Evolutionary conservation across 1,140 invertebrate genomes (phyloP), one percentile per base, ranked within the genome.

Genomic region (Mycetomoellerius zeteki): DNA sequence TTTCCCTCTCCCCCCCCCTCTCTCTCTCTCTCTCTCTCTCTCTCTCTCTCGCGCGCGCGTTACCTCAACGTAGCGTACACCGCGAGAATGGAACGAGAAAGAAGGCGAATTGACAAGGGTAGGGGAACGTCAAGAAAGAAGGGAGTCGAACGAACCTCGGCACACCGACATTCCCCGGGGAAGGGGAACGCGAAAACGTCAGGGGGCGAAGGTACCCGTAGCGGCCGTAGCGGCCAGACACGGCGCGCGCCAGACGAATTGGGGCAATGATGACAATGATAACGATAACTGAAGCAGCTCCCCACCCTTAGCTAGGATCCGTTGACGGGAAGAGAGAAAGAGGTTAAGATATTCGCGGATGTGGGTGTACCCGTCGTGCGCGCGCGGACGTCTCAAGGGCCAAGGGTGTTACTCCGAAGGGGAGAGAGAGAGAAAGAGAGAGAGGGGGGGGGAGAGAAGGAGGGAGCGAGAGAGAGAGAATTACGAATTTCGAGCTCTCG

Each of bases 71-170:
- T 80, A 47, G 69, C 64, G 64, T 54, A 50, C 52, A 81, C 67
- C 88, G 91, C 89, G 88, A 89, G 91, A 90, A 91, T 71, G 86
- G 89, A 62, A 90, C 76, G 88, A 78, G 88, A 91, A 91, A 88
- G 91, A 91, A 92, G 85, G 87, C 75, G 65, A 88, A 56, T 71
- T 54, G 65, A 58, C 80, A 67, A 67, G 86, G 91, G 89, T 87
- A 88, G 84, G 91, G 93, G 91, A 85, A 91, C 89, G 71, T 92
- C 87, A 93, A 94, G 93, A 94, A 94, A 94, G 93, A 94, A 94
- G 94, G 94, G 94, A 94, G 92, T 91, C 91, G 92, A 94, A 91
- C 91, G 92, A 94, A 91, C 89, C 90, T 88, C 92, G 87, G 88
- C 89, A 87, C 88, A 92, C 89, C 86, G 75, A 77, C 90, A 81